These are phyloP conservation scores for Pampusana beccarii DNA, from an alignment of 2,113 vertebrate genomes.

Conservation along the genomic window DNA sequence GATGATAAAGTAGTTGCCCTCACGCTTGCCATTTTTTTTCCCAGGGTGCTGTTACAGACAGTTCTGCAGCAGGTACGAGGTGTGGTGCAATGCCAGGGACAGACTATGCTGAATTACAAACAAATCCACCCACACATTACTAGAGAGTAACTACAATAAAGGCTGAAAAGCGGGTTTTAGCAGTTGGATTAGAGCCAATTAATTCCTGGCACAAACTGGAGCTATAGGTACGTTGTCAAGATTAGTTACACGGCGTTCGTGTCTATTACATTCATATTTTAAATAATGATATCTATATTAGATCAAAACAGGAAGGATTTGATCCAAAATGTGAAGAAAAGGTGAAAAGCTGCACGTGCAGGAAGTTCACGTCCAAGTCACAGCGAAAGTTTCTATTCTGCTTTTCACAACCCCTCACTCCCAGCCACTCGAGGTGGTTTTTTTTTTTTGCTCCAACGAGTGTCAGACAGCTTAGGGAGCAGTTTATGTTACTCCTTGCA, in stretches of 20 bases:
- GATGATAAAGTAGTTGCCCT: background rate
- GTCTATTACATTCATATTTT: background rate
- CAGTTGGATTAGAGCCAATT: constrained; percentile 56
- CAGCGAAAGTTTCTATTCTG: background rate
- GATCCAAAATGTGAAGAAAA: constrained; percentile 12
- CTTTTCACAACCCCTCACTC: background rate
- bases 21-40: fast-evolving
- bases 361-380: constrained; percentile 27
- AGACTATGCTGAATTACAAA: constrained; percentile 32
- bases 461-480: background rate
- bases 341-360: constrained; percentile 16
- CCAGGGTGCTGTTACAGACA: background rate
- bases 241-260: background rate
- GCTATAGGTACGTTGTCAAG: constrained; percentile 36
- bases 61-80: background rate
- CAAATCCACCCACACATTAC: constrained; percentile 61
- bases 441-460: background rate
- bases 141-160: constrained; percentile 64
- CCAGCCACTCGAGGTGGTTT: background rate
- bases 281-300: constrained; percentile 17
- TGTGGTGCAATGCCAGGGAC: constrained; percentile 37
- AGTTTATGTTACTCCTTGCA: background rate
- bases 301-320: constrained; percentile 40
- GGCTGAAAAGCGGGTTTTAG: constrained; percentile 56
- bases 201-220: constrained; percentile 23